Conservation (phyloP, 2,888 invertebrate genomes). For the Philereme vetulata region DNA sequence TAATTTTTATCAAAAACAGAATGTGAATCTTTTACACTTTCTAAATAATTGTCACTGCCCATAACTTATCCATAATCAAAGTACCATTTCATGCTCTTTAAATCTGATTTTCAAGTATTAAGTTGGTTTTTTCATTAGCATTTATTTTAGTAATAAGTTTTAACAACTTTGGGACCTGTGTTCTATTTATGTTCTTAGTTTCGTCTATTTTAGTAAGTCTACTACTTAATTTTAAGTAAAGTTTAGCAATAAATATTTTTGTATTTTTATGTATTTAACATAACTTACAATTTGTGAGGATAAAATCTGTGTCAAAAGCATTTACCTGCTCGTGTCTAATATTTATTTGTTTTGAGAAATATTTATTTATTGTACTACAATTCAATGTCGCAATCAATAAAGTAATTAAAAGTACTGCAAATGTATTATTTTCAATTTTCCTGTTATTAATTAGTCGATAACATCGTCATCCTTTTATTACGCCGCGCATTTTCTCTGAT, state of each 20-base stretch:
- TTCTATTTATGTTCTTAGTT: slow-evolving; percentile 2
- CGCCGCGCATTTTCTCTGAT: too few relatives aligned
- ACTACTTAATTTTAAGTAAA: too few relatives aligned
- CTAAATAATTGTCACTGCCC: too few relatives aligned
- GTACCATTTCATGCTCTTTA: too few relatives aligned
- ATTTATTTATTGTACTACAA: slow-evolving; percentile 20
- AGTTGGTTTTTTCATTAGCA: background rate
- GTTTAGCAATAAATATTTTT: background rate
- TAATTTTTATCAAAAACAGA: slow-evolving; percentile 1
- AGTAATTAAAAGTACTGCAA: background rate
- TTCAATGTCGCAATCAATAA: slow-evolving; percentile 24
- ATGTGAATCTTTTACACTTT: too few relatives aligned
- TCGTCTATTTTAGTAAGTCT: too few relatives aligned
- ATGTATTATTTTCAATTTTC: too few relatives aligned
- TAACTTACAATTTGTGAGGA: too few relatives aligned
- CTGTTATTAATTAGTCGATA: too few relatives aligned
- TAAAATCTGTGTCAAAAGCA: slow-evolving; percentile 17
- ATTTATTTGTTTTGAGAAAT: slow-evolving; percentile 14
- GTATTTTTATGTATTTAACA: background rate
- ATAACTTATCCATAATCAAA: too few relatives aligned
- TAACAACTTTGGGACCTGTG: slow-evolving; percentile 23
- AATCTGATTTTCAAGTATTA: background rate
- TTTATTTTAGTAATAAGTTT: slow-evolving; percentile 11
- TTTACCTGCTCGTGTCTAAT: slow-evolving; percentile 13
- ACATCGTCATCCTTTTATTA: background rate